Base-by-base conservation (phyloP, 1,140 invertebrate genomes). In the Doryteuthis pealeii region DNA sequence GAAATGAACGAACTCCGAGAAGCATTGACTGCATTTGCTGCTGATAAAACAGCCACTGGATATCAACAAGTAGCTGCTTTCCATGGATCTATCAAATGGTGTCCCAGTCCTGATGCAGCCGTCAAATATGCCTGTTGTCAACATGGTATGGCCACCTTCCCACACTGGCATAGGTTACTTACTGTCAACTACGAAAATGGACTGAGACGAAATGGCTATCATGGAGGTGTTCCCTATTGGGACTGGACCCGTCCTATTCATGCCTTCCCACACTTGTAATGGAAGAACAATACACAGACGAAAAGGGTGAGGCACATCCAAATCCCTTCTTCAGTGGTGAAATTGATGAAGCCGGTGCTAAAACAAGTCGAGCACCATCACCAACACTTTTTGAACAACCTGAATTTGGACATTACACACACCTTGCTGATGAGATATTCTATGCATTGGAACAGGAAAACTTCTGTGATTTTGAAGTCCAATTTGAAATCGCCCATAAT, bases 401-500 rank as follows among this genome's bases (percentile, higher is more conserved):
- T 26, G 58, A 71, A 30, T 73, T 73, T 30, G 77, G 77, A 14
- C 31, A 73, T 6, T 72, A 70, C 43, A 78, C 77, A 10, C 31
- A 30, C n/a, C 31, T 75, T 10, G 72, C 71, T 18, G 68, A 78
- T n/a, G 40, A 75, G 30, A 72, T 79, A 5, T 67, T 79, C n/a
- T 67, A 74, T 35, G 78, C 78, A 3, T 71, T 79, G 32, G 78
- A 79, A 62, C 78, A 79, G 58, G 74, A 75, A 49, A 68, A 79
- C 33, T 79, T 76, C 72, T 79, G 78, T 67, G 65, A 68, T 58
- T 79, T 79, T 32, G 15, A 31, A 45, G 74, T 79, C 1, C 78
- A 79, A 70, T 79, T 73, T 69, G 78, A 79, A 72, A 73, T 79
- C 8, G 72, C 73, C 28, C 78, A 79, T 73, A 79, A 79, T 65